Evolutionary conservation across 23 tunicate genomes (phyloP).

Genomic region (Corella eumyota): DNA sequence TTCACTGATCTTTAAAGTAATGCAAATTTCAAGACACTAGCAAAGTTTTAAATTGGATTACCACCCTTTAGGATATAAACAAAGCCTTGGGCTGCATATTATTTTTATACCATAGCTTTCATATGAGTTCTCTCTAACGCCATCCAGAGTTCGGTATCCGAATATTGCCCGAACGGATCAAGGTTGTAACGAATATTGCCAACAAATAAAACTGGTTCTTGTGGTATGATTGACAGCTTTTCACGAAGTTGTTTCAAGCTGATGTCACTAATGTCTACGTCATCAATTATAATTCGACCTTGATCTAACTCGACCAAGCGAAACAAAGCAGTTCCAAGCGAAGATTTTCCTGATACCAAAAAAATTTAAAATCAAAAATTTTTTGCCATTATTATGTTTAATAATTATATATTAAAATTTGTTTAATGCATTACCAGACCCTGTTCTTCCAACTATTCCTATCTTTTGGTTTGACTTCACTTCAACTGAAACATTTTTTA

Average conservation of each 20-base stretch:
- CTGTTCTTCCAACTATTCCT: constrained; percentile 96
- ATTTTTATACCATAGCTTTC: constrained; percentile 77
- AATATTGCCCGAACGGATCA: constrained; percentile 84
- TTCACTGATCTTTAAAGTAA: constrained; percentile 38
- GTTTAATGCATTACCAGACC: constrained; percentile 78
- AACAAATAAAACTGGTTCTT: constrained; percentile 91
- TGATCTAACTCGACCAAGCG: constrained; percentile 48
- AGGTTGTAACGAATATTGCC: constrained; percentile 93
- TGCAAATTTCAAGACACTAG: no score
- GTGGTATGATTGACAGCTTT: constrained; percentile 90
- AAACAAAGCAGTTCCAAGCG: constrained; percentile 69
- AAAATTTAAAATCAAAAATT: no score
- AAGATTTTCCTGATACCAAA: constrained; percentile 64
- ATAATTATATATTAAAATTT: background rate
- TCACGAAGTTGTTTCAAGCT: constrained; percentile 47
- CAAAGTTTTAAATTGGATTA: no score
- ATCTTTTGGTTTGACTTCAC: constrained; percentile 73
- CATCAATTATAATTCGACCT: constrained; percentile 68
- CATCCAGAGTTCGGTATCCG: constrained; percentile 84
- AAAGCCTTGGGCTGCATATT: no score
- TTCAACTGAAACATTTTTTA: constrained; percentile 43
- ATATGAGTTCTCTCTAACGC: constrained; percentile 90
- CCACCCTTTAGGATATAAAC: no score
- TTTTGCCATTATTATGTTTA: no score
- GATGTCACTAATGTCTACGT: constrained; percentile 48